Conservation (phyloP, 1,140 invertebrate genomes). For the Melanaphis sacchari region DNA sequence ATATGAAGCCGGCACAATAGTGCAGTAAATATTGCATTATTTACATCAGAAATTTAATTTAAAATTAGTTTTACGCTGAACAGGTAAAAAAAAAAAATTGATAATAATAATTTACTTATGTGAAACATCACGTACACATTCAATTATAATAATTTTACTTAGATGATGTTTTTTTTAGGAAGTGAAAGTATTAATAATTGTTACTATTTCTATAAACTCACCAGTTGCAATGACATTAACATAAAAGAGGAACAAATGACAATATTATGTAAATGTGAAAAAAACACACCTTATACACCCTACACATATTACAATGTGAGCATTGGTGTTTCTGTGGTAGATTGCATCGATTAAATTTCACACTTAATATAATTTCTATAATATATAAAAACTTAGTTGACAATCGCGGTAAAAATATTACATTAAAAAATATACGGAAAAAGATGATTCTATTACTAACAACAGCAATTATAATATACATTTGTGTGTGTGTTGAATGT, state of each 20-base stretch:
- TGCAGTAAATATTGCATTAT: neutral
- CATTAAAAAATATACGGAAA: neutral
- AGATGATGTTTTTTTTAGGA: neutral
- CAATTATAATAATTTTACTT: neutral
- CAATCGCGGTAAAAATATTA: neutral
- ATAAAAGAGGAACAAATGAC: neutral
- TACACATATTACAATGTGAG: neutral
- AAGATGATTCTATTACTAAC: constrained; percentile 6
- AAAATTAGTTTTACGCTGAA: neutral
- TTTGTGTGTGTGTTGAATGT: neutral
- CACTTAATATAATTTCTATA: constrained; percentile 13
- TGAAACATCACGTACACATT: constrained; percentile 5
- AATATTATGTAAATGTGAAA: neutral
- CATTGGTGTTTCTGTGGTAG: neutral
- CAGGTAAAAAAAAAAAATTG: neutral
- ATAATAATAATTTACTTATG: neutral
- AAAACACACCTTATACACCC: neutral
- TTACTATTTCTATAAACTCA: neutral
- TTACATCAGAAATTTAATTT: neutral
- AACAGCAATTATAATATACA: neutral
- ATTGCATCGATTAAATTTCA: neutral
- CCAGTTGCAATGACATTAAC: neutral
- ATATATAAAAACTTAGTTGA: neutral
- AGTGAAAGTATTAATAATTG: constrained; percentile 26
- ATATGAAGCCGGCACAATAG: neutral